phyloP scores from a whole-genome alignment of 2,888 invertebrate species.

The Hartigia nigra region DNA sequence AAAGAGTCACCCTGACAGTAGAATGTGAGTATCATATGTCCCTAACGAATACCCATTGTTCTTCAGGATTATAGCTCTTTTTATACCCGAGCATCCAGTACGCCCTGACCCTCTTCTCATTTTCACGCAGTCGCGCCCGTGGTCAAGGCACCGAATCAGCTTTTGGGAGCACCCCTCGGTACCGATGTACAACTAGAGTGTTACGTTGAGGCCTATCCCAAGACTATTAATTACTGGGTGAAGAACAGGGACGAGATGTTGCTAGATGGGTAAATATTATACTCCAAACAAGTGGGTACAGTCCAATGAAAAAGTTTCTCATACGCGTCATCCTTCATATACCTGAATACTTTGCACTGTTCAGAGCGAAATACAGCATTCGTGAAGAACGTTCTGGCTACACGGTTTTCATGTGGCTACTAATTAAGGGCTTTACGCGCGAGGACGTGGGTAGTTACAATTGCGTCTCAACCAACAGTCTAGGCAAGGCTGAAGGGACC shows the following conservation, averaged over 20 bases:
- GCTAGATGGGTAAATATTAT: conserved; percentile 53
- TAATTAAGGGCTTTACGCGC: conserved; percentile 72
- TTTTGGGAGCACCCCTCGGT: conserved; percentile 86
- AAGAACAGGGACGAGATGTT: conserved; percentile 79
- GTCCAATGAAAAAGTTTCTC: not conserved
- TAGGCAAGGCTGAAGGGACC: conserved; percentile 82
- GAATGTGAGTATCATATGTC: conserved; percentile 78
- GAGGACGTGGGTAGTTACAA: conserved; percentile 80
- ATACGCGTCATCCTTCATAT: not conserved
- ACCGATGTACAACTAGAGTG: conserved; percentile 89
- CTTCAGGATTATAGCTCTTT: not conserved
- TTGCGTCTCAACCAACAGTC: conserved; percentile 83
- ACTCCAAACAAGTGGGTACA: not conserved
- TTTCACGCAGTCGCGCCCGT: conserved; percentile 81
- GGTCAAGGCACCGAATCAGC: conserved; percentile 89
- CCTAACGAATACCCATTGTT: not conserved
- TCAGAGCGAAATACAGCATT: conserved; percentile 81
- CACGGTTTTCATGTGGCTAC: conserved; percentile 80
- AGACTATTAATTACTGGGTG: conserved; percentile 82
- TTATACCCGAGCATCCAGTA: not conserved
- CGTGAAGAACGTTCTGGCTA: conserved; percentile 78
- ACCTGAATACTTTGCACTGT: conserved; percentile 32
- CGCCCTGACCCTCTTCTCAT: not conserved
- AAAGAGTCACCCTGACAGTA: conserved; percentile 86
- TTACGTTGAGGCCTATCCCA: conserved; percentile 88